Percentiles rank a stretch among this genome's conserved stretches.
Evolutionary conservation across 1,140 invertebrate genomes (phyloP).

Genomic region (Brachionus sp.): DNA sequence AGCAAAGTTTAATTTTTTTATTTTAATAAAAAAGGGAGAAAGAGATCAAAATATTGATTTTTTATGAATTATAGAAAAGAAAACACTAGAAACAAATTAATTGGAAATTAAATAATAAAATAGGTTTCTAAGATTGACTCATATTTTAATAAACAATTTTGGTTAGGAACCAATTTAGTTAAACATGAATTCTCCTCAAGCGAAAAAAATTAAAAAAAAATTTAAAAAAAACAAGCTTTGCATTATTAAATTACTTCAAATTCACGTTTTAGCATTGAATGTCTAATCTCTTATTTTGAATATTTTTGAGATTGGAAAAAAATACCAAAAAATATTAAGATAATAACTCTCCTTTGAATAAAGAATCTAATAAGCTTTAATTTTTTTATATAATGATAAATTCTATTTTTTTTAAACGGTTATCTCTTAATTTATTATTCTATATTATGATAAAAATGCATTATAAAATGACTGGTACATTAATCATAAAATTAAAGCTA

Average conservation of each 20-base stretch:
- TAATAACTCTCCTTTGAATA: background rate
- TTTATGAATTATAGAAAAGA: background rate
- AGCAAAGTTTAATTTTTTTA: conserved; percentile 36
- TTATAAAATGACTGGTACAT: background rate
- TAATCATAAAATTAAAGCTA: background rate
- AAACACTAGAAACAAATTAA: background rate
- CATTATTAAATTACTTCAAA: no score
- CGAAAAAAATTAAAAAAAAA: background rate
- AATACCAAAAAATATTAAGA: background rate
- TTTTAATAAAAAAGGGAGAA: background rate
- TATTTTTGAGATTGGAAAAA: no score
- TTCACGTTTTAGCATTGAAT: no score
- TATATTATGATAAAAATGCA: background rate
- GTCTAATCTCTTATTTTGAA: no score
- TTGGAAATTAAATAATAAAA: background rate
- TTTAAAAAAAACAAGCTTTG: background rate
- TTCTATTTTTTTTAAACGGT: background rate
- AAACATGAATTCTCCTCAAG: background rate
- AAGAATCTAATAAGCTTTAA: background rate
- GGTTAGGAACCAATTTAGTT: background rate
- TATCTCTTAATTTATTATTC: background rate
- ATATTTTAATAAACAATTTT: background rate
- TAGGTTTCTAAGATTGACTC: background rate
- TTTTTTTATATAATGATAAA: background rate
- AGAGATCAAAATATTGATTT: conserved; percentile 33